Percentiles rank a stretch among this genome's conserved stretches.
Evolutionary conservation across 2,888 invertebrate genomes (phyloP).

Genomic region (Drosophila paramelanica): DNA sequence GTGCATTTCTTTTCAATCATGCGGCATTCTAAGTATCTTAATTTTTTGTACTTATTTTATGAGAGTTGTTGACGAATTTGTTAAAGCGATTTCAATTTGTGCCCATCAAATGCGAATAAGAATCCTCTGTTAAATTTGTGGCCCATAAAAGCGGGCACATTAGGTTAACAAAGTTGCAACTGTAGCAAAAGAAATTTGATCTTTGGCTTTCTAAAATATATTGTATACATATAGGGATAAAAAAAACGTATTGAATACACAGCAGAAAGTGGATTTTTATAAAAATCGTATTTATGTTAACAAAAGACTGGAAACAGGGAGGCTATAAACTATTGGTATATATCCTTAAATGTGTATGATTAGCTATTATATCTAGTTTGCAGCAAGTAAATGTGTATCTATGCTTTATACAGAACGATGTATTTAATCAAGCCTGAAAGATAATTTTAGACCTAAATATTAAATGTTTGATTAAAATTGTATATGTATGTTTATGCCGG

Average conservation of each 20-base stretch:
- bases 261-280: background rate
- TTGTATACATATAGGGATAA: background rate
- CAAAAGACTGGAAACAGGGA: background rate
- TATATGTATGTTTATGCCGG: background rate
- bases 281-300: conserved; percentile 5
- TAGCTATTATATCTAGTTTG: no score
- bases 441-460: no score
- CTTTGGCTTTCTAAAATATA: conserved; percentile 9
- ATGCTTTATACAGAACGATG: no score
- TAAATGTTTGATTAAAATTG: no score
- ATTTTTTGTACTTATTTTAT: conserved; percentile 53
- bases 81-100: conserved; percentile 61
- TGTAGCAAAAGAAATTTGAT: conserved; percentile 32
- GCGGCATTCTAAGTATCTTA: conserved; percentile 52
- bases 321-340: background rate
- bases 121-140: conserved; percentile 3
- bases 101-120: conserved; percentile 48
- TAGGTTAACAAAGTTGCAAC: conserved; percentile 17
- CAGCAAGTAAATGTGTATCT: no score
- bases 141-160: conserved; percentile 23
- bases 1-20: conserved; percentile 56
- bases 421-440: no score
- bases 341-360: no score
- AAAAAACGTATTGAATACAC: conserved; percentile 1
- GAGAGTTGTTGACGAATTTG: conserved; percentile 62